Evolutionary conservation across 1,140 invertebrate species (phyloP), one percentile per base, ranked within the genome.

Genomic region (Pseudomyrmex gracilis): DNA sequence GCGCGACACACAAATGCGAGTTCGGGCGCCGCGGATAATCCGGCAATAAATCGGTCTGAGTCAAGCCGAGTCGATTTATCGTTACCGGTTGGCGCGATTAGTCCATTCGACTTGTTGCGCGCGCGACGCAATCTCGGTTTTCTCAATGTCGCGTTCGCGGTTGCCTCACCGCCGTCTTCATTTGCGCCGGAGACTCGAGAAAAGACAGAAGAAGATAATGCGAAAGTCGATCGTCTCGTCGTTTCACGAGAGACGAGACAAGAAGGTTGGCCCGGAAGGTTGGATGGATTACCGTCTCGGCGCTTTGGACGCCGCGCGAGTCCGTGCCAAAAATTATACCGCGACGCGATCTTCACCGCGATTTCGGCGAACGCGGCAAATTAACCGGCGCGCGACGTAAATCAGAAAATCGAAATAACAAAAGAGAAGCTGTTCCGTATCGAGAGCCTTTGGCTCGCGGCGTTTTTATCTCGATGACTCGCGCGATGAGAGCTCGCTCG

Each of bases 261-360:
- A 67, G 34, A 5, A 34, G 17, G 17, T 34, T 9, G 45, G 51
- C n/a, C 34, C n/a, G n/a, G n/a, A n/a, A n/a, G 22, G 9, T 8
- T 61, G 45, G 63, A 83, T 60, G 73, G 82, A 84, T 84, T 60
- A 60, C 20, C 43, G 17, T 77, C 34, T 34, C 66, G 67, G 24
- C 47, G 47, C 53, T 49, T 7, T 9, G 17, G 17, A 66, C n/a
- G 22, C n/a, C n/a, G n/a, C n/a, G n/a, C 47, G 47, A 12, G 34
- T 67, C 47, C 47, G 82, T 67, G 82, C 74, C 82, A 84, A 61
- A 70, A 78, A 67, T 78, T 43, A 77, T 83, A 58, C 17, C 53
- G 5, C 77, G n/a, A 10, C 53, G 34, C 58, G 45, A 15, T 24
- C 17, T 9, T 9, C 15, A 43, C 43, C 43, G 43, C 57, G 51